Conservation (phyloP, 2,797 vertebrate species). For the Eupleurogrammus muticus region DNA sequence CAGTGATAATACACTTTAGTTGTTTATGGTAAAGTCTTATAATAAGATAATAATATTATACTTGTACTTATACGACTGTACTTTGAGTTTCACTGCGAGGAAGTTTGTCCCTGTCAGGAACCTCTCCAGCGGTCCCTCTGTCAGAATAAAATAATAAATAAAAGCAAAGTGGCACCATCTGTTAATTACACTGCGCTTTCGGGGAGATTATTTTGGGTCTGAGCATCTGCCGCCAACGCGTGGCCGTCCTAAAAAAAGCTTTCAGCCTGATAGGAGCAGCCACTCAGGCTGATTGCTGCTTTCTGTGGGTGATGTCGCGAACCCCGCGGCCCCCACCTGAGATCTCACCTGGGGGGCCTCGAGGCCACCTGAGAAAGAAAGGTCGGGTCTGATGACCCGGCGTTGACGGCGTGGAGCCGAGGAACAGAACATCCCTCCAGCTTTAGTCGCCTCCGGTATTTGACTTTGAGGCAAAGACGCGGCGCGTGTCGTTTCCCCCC, state of each 20-base stretch:
- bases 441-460: not conserved
- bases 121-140: too few species aligned
- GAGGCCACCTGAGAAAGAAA: not conserved
- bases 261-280: constrained; percentile 26
- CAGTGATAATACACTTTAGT: too few species aligned
- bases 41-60: too few species aligned
- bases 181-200: constrained; percentile 51
- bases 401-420: not conserved
- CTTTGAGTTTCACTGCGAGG: not conserved
- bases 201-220: constrained; percentile 43
- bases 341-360: not conserved
- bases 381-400: too few species aligned
- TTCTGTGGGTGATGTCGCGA: constrained; percentile 2
- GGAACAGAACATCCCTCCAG: not conserved
- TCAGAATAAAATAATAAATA: too few species aligned
- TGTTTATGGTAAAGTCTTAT: too few species aligned
- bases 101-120: not conserved
- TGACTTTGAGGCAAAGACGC: not conserved
- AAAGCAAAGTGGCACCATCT: constrained; percentile 51
- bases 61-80: too few species aligned
- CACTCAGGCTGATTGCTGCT: constrained; percentile 41
- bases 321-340: not conserved
- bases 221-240: constrained; percentile 36
- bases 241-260: constrained; percentile 34
- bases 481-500: not conserved